Conservation (phyloP, 2,113 vertebrate species). For the Triplophysa dalaica region DNA sequence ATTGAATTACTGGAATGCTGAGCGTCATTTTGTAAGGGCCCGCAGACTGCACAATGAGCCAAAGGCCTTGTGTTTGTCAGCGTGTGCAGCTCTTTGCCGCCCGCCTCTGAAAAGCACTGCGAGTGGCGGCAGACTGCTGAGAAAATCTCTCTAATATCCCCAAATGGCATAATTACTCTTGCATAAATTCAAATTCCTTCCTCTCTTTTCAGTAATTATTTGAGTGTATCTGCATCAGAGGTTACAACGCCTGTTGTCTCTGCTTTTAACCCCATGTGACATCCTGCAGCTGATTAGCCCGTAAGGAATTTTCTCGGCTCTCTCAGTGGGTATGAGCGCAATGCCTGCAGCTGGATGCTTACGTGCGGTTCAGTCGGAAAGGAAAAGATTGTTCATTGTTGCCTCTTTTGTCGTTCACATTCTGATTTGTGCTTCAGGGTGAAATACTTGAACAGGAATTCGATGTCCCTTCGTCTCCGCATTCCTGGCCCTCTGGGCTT, state of each 20-base stretch:
- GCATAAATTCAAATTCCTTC: slow-evolving; percentile 60
- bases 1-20: slow-evolving; percentile 66
- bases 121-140: slow-evolving; percentile 54
- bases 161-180: slow-evolving; percentile 60
- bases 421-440: background rate
- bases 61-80: slow-evolving; percentile 54
- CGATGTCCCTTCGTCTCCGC: background rate
- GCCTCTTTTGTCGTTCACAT: background rate
- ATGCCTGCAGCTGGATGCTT: slow-evolving; percentile 35
- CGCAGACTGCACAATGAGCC: slow-evolving; percentile 61
- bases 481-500: background rate
- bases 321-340: slow-evolving; percentile 20
- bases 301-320: slow-evolving; percentile 25
- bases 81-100: slow-evolving; percentile 45
- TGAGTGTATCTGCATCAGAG: slow-evolving; percentile 59
- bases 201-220: slow-evolving; percentile 53
- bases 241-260: slow-evolving; percentile 59
- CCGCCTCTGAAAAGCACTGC: slow-evolving; percentile 44
- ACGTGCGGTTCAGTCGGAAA: background rate
- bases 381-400: slow-evolving; percentile 5
- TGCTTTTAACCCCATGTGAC: slow-evolving; percentile 55
- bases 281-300: slow-evolving; percentile 61
- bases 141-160: slow-evolving; percentile 59
- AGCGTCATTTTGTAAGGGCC: slow-evolving; percentile 56
- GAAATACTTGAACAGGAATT: background rate